Conservation (phyloP, 2,113 vertebrate genomes). For the Rhinolophus sinicus region DNA sequence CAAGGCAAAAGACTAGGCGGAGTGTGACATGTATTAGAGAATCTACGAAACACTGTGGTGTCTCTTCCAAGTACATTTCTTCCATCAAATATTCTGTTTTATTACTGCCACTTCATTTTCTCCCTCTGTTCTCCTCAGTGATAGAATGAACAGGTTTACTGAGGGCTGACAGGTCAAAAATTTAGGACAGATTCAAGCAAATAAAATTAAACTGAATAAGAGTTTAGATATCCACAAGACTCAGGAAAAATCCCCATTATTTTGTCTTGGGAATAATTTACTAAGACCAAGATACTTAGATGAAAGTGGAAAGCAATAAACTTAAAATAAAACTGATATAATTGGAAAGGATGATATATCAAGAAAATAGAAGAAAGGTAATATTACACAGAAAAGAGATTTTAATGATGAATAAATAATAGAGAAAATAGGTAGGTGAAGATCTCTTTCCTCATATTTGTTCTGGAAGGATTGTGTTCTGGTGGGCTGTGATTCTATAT, state of each 20-base stretch:
- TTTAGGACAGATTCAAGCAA: not conserved
- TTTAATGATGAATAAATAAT: not conserved
- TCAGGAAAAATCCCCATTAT: not conserved
- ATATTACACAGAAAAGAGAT: not conserved
- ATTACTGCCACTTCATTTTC: not conserved
- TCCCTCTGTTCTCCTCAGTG: not conserved
- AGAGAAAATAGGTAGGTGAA: not conserved
- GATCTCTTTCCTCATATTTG: not conserved
- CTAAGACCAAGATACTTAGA: not conserved
- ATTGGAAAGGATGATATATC: not conserved
- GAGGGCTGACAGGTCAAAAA: not conserved
- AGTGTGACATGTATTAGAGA: not conserved
- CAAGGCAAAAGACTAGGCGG: not conserved
- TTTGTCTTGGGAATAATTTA: conserved; percentile 36
- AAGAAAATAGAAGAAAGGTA: not conserved
- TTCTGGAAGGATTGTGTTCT: not conserved
- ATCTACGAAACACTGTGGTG: not conserved
- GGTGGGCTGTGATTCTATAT: not conserved
- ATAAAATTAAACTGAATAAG: not conserved
- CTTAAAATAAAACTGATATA: not conserved
- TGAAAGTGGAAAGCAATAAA: not conserved
- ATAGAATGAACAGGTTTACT: not conserved
- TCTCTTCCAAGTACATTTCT: not conserved
- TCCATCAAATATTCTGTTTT: not conserved
- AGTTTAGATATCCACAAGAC: not conserved